Base-by-base conservation (phyloP, 2,113 vertebrate species). In the Tonatia bakeri region DNA sequence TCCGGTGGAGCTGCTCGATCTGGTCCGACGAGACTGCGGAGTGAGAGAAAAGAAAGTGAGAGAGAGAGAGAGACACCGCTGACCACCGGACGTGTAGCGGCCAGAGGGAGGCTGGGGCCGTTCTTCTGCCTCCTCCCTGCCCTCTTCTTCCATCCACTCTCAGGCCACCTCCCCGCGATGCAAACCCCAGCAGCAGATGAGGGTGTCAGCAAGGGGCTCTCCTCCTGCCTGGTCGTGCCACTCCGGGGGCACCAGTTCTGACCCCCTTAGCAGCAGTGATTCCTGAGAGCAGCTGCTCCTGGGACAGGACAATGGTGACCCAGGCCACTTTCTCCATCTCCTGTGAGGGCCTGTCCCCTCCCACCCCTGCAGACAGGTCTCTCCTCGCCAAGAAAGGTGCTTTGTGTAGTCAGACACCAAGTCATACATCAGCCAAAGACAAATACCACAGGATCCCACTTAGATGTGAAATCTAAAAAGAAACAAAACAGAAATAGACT, bases 11-110 rank as follows among this genome's bases (percentile, higher is more conserved):
- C 96, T 99, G 99, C 95, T 98, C 98, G 1, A 99, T 99, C 98
- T 99, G 99, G 3, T 99, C 99, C 0, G 97, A 97, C 33, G 99
- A 99, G 98, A 99, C 99, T 99, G 64, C 6, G 0, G 0, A 89
- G 81, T 7, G 1, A 28, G 31, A 4, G 22, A 4, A 79, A 50
- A 72, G 31, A 59, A 19, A 52, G 5, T 17, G 50, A 52, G 50
- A 28, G 26, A 28, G 11, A n/a, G n/a, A n/a, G n/a, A 64, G 61
- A 90, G 76, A 24, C 13, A 28, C 64, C 69, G n/a, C 4, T 4
- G 79, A 45, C 43, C 1, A 1, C 15, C 72, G 52, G 85, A 5
- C 72, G 11, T 0, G 7, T 13, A 45, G 38, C 33, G 3, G 3
- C 11, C 4, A 0, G 43, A 11, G 28, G 20, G 19, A 26, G 16